Percentiles rank a stretch among this genome's conserved stretches.
These are phyloP conservation scores for Dasyurus viverrinus DNA, from an alignment of 2,113 vertebrate species.

Conservation along the genomic window DNA sequence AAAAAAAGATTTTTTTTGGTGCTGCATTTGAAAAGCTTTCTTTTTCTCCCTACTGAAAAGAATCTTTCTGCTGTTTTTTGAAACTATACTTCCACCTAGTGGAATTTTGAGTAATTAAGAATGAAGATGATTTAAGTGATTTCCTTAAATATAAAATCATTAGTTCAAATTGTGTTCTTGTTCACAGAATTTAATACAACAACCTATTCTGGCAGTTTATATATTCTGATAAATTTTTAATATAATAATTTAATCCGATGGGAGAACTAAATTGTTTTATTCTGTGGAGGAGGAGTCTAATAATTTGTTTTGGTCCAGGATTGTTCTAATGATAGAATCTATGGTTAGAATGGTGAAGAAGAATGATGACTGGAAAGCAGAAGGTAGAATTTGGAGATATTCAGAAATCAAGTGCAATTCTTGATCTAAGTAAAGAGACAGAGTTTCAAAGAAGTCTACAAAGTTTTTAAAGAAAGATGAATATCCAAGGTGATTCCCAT, in stretches of 20 bases:
- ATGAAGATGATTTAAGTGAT: not conserved
- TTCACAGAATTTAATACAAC: not conserved
- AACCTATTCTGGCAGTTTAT: not conserved
- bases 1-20: not conserved
- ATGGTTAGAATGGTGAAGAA: not conserved
- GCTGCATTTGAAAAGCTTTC: not conserved
- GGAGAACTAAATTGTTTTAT: not conserved
- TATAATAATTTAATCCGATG: not conserved
- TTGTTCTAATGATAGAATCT: not conserved
- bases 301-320: not conserved
- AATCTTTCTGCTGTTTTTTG: not conserved
- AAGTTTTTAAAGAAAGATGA: not conserved
- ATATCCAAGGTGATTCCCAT: too few species aligned
- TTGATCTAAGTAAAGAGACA: not conserved
- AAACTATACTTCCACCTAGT: not conserved
- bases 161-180: not conserved
- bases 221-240: not conserved
- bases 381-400: not conserved
- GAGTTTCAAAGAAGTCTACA: not conserved
- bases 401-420: not conserved
- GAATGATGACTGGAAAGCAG: not conserved
- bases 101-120: not conserved
- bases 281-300: not conserved
- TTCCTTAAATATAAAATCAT: not conserved
- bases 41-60: not conserved